These are phyloP conservation scores for Cherax quadricarinatus DNA, from an alignment of 1,140 invertebrate species.

Conservation along the genomic window DNA sequence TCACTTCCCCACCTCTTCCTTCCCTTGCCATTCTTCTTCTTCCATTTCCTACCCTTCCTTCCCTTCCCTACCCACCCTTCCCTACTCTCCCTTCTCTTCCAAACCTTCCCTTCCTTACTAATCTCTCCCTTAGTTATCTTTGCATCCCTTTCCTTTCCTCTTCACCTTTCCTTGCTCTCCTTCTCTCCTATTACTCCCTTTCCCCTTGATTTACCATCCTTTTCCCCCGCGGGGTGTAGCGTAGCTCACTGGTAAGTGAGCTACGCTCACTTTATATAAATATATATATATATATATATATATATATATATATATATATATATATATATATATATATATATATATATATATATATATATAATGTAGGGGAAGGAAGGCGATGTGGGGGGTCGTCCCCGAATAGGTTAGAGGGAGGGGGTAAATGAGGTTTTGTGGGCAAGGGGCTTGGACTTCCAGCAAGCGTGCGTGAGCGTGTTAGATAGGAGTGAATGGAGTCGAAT, in stretches of 20 bases:
- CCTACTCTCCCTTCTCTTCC: not conserved
- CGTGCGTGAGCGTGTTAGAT: too few relatives aligned
- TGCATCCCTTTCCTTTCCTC: not conserved
- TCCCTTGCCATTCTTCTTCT: not conserved
- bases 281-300: not conserved
- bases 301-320: not conserved
- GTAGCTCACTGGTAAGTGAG: too few relatives aligned
- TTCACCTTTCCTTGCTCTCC: not conserved
- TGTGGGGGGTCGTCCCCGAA: too few relatives aligned
- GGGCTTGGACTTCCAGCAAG: too few relatives aligned
- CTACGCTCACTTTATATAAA: not conserved
- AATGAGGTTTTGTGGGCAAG: too few relatives aligned
- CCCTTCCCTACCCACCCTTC: not conserved
- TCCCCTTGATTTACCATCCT: conserved; percentile 8
- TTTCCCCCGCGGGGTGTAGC: not conserved
- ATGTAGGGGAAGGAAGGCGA: too few relatives aligned
- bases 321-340: not conserved
- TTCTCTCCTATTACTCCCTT: not conserved
- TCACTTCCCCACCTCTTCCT: not conserved
- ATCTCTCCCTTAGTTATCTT: not conserved
- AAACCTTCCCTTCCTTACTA: not conserved
- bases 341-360: too few relatives aligned
- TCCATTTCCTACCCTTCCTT: not conserved
- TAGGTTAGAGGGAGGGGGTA: too few relatives aligned
- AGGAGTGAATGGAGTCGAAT: too few relatives aligned